These are phyloP conservation scores for Emydoidea blandingii DNA, from an alignment of 2,797 vertebrate genomes.

Conservation along the genomic window DNA sequence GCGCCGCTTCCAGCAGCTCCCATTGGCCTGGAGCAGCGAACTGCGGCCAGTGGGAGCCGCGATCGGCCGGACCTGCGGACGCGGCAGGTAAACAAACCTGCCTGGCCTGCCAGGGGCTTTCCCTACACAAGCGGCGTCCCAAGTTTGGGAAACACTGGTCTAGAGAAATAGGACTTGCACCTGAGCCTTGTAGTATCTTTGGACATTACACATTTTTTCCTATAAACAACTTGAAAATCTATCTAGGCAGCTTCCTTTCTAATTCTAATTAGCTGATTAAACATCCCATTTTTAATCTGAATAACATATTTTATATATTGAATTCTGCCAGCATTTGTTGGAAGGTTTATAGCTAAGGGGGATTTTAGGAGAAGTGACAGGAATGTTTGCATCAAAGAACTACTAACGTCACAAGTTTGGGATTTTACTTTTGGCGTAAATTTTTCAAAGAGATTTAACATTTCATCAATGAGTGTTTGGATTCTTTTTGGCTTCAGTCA, in stretches of 20 bases:
- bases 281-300: not conserved
- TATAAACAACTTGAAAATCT: not conserved
- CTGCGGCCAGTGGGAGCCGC: no score
- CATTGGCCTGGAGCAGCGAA: no score
- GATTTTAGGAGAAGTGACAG: rapidly evolving
- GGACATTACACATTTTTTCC: not conserved
- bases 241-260: not conserved
- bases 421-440: not conserved
- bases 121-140: no score
- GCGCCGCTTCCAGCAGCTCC: no score
- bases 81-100: no score
- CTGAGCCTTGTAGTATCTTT: constrained; percentile 1
- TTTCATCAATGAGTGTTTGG: not conserved
- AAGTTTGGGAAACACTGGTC: not conserved
- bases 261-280: not conserved
- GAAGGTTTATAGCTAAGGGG: not conserved
- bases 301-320: not conserved
- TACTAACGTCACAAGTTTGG: rapidly evolving
- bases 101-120: no score
- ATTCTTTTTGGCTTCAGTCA: not conserved
- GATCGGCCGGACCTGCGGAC: no score
- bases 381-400: not conserved
- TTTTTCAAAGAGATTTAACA: not conserved
- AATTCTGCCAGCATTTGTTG: not conserved
- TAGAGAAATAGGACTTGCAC: not conserved